Evolutionary conservation across 2,113 vertebrate genomes (phyloP).

Genomic region (Lophotis ruficrista): DNA sequence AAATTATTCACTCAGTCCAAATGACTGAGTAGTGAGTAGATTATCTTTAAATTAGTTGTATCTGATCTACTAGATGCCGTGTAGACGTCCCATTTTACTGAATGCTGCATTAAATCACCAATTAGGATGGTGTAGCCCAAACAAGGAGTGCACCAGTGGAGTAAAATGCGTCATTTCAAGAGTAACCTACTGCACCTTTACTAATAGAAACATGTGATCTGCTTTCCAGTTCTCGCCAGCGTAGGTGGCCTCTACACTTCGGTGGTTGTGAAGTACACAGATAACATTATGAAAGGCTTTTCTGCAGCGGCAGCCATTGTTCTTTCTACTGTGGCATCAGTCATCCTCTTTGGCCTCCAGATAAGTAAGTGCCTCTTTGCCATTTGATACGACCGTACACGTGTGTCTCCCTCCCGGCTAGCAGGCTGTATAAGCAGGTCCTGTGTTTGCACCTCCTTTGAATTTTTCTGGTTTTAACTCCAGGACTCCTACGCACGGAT

Average conservation of each 20-base stretch:
- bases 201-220: background rate
- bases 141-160: background rate
- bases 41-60: background rate
- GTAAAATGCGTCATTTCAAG: background rate
- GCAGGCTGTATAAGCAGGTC: background rate
- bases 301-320: conserved; percentile 95
- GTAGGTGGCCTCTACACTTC: conserved; percentile 96
- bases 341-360: conserved; percentile 91
- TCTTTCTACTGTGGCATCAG: conserved; percentile 94
- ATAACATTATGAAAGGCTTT: conserved; percentile 99
- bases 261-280: conserved; percentile 96
- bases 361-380: conserved; percentile 85
- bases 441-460: background rate
- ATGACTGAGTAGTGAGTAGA: background rate
- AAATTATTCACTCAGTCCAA: background rate
- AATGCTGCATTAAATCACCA: background rate
- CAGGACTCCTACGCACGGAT: background rate
- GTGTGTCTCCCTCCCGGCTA: background rate
- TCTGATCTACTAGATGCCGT: background rate
- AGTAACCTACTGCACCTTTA: background rate
- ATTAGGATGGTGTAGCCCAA: background rate
- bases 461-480: background rate
- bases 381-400: background rate
- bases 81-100: background rate
- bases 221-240: conserved; percentile 87